Evolutionary conservation across 2,113 vertebrate genomes (phyloP), one percentile per base, ranked within the genome.

Genomic region (Cyanoderma ruficeps): DNA sequence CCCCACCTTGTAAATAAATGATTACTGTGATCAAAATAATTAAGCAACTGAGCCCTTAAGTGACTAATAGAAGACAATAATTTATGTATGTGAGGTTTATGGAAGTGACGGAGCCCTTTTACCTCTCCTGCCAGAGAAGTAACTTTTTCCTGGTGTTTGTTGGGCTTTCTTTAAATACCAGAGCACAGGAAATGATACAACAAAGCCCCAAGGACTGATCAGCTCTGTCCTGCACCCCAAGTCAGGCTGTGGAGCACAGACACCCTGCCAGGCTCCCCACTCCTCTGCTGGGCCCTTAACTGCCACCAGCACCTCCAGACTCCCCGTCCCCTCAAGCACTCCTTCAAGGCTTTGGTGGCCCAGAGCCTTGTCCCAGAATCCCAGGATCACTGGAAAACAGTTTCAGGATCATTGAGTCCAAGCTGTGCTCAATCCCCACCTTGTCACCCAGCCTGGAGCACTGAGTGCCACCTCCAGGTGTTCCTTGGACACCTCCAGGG

Each of bases 21-120:
- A 96, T 95, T 70, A 88, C 49, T 41, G 70, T 92, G 82, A 96
- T 89, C 91, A 97, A 95, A 94, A 94, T 96, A 96, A 93, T 96
- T 94, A 93, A 94, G 95, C 75, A 94, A 95, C 61, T 33, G 13
- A 87, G 94, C 84, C 89, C 90, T 95, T 89, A 91, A 96, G 81
- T 60, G 81, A 78, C 93, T 96, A 95, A 94, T 76, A 95, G 93
- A 72, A 53, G 64, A 61, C 63, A 70, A 46, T 93, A 52, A 95
- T 78, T 91, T 41, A 78, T 69, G 65, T 22, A 79, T 18, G 53
- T 79, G 92, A 92, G 77, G 53, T 86, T 95, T 95, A 61, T 75
- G 90, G 94, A 94, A 92, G 89, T 41, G 83, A 92, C 3, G 10
- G 83, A 94, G 71, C 74, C 77, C 41, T 93, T 90, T 80, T 16